Conservation (phyloP, 2,797 vertebrate species). For the Lepilemur ruficaudatus region DNA sequence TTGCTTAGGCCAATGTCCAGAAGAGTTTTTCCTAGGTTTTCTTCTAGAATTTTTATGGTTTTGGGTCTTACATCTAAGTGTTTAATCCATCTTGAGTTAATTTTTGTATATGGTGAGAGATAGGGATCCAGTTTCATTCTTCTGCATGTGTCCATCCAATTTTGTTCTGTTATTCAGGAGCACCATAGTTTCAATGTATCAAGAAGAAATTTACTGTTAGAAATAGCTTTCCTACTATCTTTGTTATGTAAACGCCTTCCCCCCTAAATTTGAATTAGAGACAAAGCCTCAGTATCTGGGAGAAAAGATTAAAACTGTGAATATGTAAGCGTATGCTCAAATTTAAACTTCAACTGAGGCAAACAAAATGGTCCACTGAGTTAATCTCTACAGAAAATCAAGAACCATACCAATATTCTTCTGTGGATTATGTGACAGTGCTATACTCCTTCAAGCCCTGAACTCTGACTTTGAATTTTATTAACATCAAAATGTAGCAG, state of each 20-base stretch:
- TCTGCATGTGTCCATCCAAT: too few relatives aligned
- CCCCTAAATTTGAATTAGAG: neutral
- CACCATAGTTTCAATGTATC: neutral
- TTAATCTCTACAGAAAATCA: neutral
- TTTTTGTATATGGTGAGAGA: too few relatives aligned
- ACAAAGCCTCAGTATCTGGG: neutral
- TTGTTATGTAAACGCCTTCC: neutral
- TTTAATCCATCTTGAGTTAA: too few relatives aligned
- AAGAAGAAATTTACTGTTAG: neutral
- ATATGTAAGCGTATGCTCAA: neutral
- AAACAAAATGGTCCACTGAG: neutral
- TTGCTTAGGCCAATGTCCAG: too few relatives aligned
- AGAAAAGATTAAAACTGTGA: neutral
- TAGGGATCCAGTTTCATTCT: too few relatives aligned
- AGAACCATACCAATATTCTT: neutral
- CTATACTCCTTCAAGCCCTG: neutral
- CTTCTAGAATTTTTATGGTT: too few relatives aligned
- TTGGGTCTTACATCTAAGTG: too few relatives aligned
- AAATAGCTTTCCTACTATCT: neutral
- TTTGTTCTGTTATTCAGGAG: neutral
- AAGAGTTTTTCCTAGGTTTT: too few relatives aligned
- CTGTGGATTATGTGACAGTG: neutral
- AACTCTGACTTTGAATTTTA: neutral
- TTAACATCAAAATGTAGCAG: neutral
- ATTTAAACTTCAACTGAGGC: neutral